Base-by-base conservation (phyloP, 1,140 invertebrate species). In the Drosophila arizonae region DNA sequence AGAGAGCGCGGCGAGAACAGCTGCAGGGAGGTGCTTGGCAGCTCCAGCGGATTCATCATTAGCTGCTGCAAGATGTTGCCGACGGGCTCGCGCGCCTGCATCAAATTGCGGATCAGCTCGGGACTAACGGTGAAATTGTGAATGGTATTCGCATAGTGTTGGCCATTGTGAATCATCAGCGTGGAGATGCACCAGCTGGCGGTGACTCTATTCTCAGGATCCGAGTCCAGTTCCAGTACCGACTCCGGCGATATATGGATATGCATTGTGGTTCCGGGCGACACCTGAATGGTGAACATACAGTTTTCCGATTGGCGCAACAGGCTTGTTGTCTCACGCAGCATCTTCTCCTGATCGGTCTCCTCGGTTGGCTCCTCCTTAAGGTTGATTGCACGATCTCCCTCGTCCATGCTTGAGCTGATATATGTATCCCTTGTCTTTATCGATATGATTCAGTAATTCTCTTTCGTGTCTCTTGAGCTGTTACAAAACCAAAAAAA, bases 181-280 rank as follows among this genome's bases (percentile, higher is more conserved):
- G 58, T 55, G 3, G 58, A 63, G n/a, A 68, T 68, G 36, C 57
- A 26, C 48, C 57, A 68, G 11, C 28, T 17, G 52, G 8, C 26
- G 43, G n/a, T 6, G 3, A 13, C 3, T 2, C 2, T 4, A 6
- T 3, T 2, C 6, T 17, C 15, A 4, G 15, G 17, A 17, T 17
- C 2, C 6, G 15, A 0, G 6, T 39, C 36, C 6, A 26, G 2
- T 26, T 28, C 4, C 10, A 15, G 15, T 1, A 5, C 28, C 15
- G 9, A 3, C 26, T 65, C 51, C 6, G 26, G 21, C 6, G 51
- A 10, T 9, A 65, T 33, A n/a, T 65, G 33, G 4, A 65, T 55
- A 13, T 65, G 51, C 36, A 65, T 55, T 0, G 15, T 46, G 4
- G 51, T 65, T 13, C 26, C 62, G n/a, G 51, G 46, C 5, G 3